Percentiles rank a stretch among this genome's conserved stretches.
These are phyloP conservation scores for Formica exsecta DNA, from an alignment of 1,140 invertebrate species.

Conservation along the genomic window DNA sequence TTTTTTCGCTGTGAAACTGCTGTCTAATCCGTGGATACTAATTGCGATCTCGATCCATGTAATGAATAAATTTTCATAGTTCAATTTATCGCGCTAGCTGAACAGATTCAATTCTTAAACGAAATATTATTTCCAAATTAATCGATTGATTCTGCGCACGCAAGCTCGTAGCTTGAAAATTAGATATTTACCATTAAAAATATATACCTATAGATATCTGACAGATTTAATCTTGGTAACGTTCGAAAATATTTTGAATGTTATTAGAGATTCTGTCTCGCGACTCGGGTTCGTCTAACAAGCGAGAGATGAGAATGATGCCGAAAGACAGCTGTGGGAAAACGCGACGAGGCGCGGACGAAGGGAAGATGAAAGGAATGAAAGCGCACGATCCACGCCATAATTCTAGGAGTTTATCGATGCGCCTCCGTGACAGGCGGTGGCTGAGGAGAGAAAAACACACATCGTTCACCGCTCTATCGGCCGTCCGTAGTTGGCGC, in stretches of 20 bases:
- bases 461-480: slow-evolving; percentile 30
- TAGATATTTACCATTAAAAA: not conserved
- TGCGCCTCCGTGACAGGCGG: slow-evolving; percentile 25
- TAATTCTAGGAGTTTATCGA: slow-evolving; percentile 62
- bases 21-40: not conserved
- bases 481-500: not conserved
- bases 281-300: not conserved
- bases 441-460: not conserved
- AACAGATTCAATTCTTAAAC: not conserved
- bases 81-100: not conserved
- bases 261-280: not conserved
- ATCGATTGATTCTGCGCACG: not conserved
- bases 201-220: not conserved
- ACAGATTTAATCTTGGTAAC: not conserved
- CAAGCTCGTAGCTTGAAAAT: not conserved
- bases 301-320: not conserved
- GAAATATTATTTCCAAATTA: slow-evolving; percentile 9
- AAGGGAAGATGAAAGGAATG: not conserved
- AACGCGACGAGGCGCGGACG: slow-evolving; percentile 19
- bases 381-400: not conserved
- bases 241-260: not conserved
- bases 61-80: not conserved
- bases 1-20: not conserved
- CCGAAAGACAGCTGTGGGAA: slow-evolving; percentile 27
- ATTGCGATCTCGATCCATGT: slow-evolving; percentile 1